Percentiles rank a stretch among this genome's conserved stretches.
Conservation (phyloP, 2,113 vertebrate species). For the Gallinago undulata region DNA sequence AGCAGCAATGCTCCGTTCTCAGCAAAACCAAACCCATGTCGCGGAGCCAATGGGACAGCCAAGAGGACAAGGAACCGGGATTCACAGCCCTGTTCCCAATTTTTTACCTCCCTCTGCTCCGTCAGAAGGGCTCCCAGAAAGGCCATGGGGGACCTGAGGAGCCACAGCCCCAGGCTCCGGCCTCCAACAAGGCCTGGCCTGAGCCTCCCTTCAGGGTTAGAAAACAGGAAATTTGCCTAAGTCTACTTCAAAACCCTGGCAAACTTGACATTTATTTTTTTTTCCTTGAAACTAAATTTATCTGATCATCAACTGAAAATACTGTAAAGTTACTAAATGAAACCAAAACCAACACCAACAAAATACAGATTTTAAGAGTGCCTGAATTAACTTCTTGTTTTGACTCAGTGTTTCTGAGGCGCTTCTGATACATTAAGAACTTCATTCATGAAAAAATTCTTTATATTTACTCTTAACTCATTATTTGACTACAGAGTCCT, state of each 20-base stretch:
- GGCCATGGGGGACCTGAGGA: accelerated
- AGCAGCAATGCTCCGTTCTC: neutral
- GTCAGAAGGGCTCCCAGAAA: neutral
- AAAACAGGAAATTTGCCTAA: neutral
- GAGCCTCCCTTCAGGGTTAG: no score
- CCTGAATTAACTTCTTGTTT: neutral
- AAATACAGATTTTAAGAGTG: neutral
- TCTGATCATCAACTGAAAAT: neutral
- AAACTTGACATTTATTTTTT: neutral
- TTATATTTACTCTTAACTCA: neutral
- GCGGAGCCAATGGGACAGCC: accelerated
- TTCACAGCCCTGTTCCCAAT: neutral
- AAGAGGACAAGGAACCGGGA: accelerated
- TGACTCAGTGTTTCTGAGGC: neutral
- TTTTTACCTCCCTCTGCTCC: neutral
- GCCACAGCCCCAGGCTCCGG: neutral
- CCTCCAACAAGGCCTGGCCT: no score
- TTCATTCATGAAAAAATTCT: neutral
- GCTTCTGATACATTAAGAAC: neutral
- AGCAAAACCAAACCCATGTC: accelerated
- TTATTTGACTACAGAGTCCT: neutral
- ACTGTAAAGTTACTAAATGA: neutral
- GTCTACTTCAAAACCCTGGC: no score
- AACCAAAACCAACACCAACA: neutral
- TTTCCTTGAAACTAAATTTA: neutral